Conservation (phyloP, 1,140 invertebrate genomes). For the Leptonema lineaticorne region DNA sequence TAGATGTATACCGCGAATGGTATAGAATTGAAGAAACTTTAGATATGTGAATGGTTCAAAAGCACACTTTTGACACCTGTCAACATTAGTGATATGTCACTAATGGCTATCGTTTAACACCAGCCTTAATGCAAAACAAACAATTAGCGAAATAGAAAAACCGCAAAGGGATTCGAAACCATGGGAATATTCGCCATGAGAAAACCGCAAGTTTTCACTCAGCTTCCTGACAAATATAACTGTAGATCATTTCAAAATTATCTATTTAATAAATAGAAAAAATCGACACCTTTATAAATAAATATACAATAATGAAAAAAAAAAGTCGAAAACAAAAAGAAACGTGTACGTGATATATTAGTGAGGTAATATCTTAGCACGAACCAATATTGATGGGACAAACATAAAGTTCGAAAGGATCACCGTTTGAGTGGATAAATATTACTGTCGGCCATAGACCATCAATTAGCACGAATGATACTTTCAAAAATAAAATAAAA, state of each 20-base stretch:
- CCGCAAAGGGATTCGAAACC: neutral
- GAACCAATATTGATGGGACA: constrained; percentile 22
- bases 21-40: neutral
- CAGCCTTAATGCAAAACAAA: too few species aligned
- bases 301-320: too few species aligned
- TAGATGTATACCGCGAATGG: neutral
- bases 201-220: too few species aligned
- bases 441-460: neutral
- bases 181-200: neutral
- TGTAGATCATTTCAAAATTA: too few species aligned
- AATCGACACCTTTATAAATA: too few species aligned
- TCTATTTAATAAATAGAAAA: too few species aligned
- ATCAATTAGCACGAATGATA: constrained; percentile 24
- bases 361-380: constrained; percentile 11
- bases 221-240: too few species aligned
- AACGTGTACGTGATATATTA: constrained; percentile 16
- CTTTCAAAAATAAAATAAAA: constrained; percentile 13
- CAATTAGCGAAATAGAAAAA: too few species aligned
- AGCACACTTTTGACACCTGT: constrained; percentile 30
- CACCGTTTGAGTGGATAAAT: neutral
- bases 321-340: neutral
- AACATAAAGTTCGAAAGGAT: constrained; percentile 21
- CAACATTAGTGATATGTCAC: constrained; percentile 31
- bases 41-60: neutral
- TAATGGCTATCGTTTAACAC: constrained; percentile 30